Percentiles rank a stretch among this genome's conserved stretches.
phyloP scores from a whole-genome alignment of 2,888 invertebrate species.

The Agonopterix heracliana region DNA sequence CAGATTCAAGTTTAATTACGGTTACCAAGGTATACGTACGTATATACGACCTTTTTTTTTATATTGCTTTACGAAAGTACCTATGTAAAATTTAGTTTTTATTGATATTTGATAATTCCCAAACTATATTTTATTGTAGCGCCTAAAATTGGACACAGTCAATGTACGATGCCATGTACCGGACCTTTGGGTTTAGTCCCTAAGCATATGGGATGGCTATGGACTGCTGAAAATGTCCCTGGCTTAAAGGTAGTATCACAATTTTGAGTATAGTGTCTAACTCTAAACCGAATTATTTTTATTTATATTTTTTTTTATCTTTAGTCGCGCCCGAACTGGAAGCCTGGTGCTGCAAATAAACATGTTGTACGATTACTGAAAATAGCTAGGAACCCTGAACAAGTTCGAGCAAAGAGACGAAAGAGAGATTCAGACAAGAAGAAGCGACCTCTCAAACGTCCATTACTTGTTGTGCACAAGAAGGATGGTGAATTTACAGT shows the following conservation, averaged over 20 bases:
- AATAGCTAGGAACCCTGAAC: slow-evolving; percentile 53
- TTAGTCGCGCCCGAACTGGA: slow-evolving; percentile 64
- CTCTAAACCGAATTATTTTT: slow-evolving; percentile 5
- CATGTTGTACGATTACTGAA: slow-evolving; percentile 52
- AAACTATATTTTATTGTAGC: slow-evolving; percentile 33
- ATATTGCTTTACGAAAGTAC: not conserved
- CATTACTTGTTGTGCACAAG: slow-evolving; percentile 56
- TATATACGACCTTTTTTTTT: slow-evolving; percentile 26
- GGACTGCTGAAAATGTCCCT: slow-evolving; percentile 58
- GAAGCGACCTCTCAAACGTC: slow-evolving; percentile 51
- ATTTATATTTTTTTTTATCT: slow-evolving; percentile 33
- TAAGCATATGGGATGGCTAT: slow-evolving; percentile 69
- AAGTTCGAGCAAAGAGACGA: slow-evolving; percentile 48
- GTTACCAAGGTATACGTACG: slow-evolving; percentile 70
- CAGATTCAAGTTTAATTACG: slow-evolving; percentile 64
- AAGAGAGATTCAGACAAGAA: slow-evolving; percentile 35
- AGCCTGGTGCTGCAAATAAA: slow-evolving; percentile 62
- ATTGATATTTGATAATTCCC: not conserved
- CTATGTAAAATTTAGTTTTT: not conserved
- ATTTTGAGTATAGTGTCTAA: not conserved
- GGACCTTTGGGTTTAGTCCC: slow-evolving; percentile 46
- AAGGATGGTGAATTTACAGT: slow-evolving; percentile 61
- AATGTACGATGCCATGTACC: slow-evolving; percentile 49
- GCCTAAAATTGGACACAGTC: slow-evolving; percentile 62
- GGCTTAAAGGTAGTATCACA: slow-evolving; percentile 50